phyloP scores from a whole-genome alignment of 2,888 invertebrate genomes.

The Exephanes ischioxanthus region DNA sequence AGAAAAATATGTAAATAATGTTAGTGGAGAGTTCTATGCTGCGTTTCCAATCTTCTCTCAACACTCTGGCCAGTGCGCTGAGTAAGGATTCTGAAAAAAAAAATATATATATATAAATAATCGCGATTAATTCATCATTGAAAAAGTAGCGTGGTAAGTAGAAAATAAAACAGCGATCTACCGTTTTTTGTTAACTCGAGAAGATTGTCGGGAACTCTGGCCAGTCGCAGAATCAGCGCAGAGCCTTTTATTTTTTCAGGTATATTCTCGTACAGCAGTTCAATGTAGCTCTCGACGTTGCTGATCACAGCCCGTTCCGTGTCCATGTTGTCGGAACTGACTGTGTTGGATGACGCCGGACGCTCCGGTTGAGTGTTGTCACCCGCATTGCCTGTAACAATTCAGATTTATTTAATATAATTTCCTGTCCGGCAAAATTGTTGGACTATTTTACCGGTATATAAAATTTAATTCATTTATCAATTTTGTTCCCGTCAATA shows the following conservation, averaged over 20 bases:
- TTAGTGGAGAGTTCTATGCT: slow-evolving; percentile 98
- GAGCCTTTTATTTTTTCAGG: slow-evolving; percentile 97
- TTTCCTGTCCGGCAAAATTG: background rate
- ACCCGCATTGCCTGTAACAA: slow-evolving; percentile 48
- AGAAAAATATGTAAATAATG: slow-evolving; percentile 98
- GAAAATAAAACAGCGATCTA: slow-evolving; percentile 79
- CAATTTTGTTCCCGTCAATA: background rate
- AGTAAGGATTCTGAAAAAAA: slow-evolving; percentile 93
- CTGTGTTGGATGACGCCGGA: slow-evolving; percentile 81
- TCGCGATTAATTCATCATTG: slow-evolving; percentile 42
- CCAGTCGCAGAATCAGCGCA: slow-evolving; percentile 95
- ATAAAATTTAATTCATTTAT: background rate
- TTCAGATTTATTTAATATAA: slow-evolving; percentile 1
- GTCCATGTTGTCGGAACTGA: slow-evolving; percentile 78
- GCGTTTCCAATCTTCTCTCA: slow-evolving; percentile 99
- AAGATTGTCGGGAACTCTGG: slow-evolving; percentile 97
- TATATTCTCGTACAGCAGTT: slow-evolving; percentile 97
- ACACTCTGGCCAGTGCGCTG: slow-evolving; percentile 97
- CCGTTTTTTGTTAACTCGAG: slow-evolving; percentile 97
- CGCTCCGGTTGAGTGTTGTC: slow-evolving; percentile 78
- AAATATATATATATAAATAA: slow-evolving; percentile 50
- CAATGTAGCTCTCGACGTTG: slow-evolving; percentile 97
- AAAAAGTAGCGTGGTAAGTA: background rate
- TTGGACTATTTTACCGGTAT: background rate
- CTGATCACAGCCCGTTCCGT: slow-evolving; percentile 91